Evolutionary conservation across 2,797 vertebrate genomes (phyloP).

Genomic region (Sylvilagus floridanus): DNA sequence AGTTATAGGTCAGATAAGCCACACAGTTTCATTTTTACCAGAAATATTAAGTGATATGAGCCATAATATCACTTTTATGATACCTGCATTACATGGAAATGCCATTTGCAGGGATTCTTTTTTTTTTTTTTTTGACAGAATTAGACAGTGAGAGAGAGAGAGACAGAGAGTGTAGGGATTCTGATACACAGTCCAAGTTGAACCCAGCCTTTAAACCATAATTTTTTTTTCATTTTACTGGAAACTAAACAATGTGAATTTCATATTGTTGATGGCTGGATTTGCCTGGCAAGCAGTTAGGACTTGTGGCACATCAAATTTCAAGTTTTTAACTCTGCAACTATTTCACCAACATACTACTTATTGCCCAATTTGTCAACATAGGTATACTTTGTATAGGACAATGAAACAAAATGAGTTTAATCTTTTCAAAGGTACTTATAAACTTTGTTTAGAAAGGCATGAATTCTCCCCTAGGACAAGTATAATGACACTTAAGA

Average conservation of each 20-base stretch:
- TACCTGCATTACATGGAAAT: rapidly evolving
- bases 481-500: neutral
- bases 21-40: neutral
- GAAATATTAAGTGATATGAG: neutral
- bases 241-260: neutral
- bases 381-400: no score
- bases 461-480: neutral
- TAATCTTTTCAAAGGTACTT: neutral
- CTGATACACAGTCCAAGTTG: neutral
- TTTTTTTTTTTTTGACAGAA: no score
- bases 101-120: neutral
- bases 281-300: neutral
- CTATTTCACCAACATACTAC: no score
- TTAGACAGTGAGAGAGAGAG: no score
- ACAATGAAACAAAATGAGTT: neutral
- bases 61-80: rapidly evolving
- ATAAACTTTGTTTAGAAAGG: neutral
- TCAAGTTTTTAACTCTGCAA: no score
- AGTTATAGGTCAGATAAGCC: neutral
- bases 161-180: neutral
- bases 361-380: no score
- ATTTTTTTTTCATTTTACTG: neutral
- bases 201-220: rapidly evolving
- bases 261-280: neutral
- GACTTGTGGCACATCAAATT: neutral